Base-by-base conservation (phyloP, 2,113 vertebrate genomes). In the Tetrax tetrax region DNA sequence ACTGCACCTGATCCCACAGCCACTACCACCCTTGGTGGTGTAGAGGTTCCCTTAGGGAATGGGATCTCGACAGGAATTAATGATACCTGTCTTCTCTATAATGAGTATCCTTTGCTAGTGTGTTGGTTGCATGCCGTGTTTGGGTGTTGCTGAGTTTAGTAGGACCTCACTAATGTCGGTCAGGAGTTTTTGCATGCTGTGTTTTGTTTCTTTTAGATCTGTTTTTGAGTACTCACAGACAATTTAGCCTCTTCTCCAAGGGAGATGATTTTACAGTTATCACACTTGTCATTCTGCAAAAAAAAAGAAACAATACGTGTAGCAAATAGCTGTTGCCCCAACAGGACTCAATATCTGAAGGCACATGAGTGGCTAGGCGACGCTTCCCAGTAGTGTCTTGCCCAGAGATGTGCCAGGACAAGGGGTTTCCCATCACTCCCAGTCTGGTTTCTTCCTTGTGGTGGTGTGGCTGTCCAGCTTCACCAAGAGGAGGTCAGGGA, bases 81-180 rank as follows among this genome's bases (percentile, higher is more conserved):
- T 4, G 99, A 99, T 96, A 99, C 99, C 29, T 99, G 99, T 95
- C 99, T 99, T 50, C 98, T 99, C 23, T 99, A 99, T 98, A 99
- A 99, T 23, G 99, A 99, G 99, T 99, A 99, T 99, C 99, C 99
- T 99, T 99, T 96, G 31, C 45, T 87, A 1, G 48, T 56, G 5
- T 0, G 0, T 59, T 78, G 64, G 72, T 48, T 71, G 35, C 43
- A 60, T 1, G 0, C 1, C 5, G 45, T 53, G 24, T 81, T 45
- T 50, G 48, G 60, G 35, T 14, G 59, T 37, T 14, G 3, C 64
- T 20, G 33, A 59, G 21, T 75, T 87, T 45, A 80, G 51, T 29
- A 35, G 51, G n/a, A 70, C 14, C 28, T 90, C 0, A 0, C 59
- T 70, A 14, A 45, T 20, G 43, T 50, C 2, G 1, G 23, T 70